Conservation (phyloP, 2,113 vertebrate genomes). For the Strix uralensis region DNA sequence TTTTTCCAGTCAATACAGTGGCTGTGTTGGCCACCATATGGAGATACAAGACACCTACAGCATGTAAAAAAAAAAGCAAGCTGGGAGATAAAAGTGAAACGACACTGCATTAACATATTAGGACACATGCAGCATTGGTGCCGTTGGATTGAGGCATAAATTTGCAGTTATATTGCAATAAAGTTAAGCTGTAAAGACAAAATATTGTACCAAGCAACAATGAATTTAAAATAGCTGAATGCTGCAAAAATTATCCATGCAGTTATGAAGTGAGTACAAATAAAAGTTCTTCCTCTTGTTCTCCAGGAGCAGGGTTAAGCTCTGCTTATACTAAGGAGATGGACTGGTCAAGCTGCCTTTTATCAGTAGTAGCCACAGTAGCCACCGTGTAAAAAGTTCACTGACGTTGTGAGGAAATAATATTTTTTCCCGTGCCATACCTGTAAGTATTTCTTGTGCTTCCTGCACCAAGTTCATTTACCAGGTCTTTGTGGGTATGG, state of each 20-base stretch:
- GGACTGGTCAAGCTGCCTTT: neutral
- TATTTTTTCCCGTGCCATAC: neutral
- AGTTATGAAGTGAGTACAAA: neutral
- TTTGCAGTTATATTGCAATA: neutral
- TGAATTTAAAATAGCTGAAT: neutral
- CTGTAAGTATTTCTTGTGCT: neutral
- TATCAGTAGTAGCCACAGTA: neutral
- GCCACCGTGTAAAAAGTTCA: neutral
- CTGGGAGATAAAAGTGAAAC: neutral
- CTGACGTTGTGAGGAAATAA: neutral
- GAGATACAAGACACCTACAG: neutral
- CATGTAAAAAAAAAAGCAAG: neutral
- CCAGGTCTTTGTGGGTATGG: neutral
- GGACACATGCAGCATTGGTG: neutral
- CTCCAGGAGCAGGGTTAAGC: neutral
- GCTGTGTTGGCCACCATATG: neutral
- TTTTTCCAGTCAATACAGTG: neutral
- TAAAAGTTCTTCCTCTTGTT: neutral
- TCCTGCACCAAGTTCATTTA: neutral
- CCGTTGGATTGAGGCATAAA: neutral
- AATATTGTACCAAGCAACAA: neutral
- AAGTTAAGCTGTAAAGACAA: neutral
- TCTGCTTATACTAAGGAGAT: neutral
- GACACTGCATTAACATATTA: neutral
- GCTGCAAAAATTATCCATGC: neutral